These are phyloP conservation scores for Varecia variegata DNA, from an alignment of 2,797 vertebrate genomes.

Conservation along the genomic window DNA sequence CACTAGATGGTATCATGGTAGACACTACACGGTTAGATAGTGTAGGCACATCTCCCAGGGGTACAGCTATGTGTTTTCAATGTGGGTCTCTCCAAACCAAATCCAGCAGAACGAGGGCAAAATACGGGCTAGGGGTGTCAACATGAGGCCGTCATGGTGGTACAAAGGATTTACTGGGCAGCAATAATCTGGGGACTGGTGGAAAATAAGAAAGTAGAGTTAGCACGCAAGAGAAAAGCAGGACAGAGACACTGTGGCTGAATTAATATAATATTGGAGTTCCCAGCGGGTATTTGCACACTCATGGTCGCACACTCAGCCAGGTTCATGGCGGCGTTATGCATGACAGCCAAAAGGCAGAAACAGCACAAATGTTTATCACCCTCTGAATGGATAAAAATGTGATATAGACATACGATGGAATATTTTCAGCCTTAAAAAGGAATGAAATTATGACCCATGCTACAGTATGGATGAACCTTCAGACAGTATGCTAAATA, in stretches of 20 bases:
- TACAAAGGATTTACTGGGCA: not conserved
- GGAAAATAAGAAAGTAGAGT: not conserved
- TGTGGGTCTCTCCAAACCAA: not conserved
- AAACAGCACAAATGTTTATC: not conserved
- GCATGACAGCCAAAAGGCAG: not conserved
- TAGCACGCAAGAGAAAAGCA: not conserved
- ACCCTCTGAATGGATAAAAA: not conserved
- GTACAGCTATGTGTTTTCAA: not conserved
- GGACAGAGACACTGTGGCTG: not conserved
- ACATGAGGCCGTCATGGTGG: not conserved
- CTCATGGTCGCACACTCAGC: not conserved
- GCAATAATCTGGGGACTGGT: not conserved
- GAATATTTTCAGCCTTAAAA: not conserved
- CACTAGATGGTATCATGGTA: not conserved
- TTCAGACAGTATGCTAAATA: not conserved
- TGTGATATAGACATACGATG: not conserved
- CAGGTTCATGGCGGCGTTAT: not conserved
- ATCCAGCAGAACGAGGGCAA: not conserved
- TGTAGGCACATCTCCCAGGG: not conserved
- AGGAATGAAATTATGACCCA: not conserved
- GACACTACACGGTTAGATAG: not conserved
- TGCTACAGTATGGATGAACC: not conserved
- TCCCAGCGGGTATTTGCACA: rapidly evolving
- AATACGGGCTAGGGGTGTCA: not conserved
- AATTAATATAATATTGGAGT: not conserved